Evolutionary conservation across 2,113 vertebrate species (phyloP).

Genomic region (Bostrychus sinensis): DNA sequence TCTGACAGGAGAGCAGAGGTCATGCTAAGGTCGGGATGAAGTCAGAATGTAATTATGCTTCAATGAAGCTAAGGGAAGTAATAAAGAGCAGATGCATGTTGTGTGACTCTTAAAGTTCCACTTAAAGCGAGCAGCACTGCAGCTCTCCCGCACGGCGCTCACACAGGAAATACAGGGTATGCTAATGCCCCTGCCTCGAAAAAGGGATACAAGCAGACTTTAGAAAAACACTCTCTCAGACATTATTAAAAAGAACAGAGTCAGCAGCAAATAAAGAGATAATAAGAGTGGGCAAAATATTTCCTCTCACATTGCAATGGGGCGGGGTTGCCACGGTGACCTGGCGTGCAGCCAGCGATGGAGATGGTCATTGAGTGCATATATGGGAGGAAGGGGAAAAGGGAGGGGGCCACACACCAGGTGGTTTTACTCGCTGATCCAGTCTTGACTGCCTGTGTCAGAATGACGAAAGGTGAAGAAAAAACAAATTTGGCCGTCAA

Average conservation of each 20-base stretch:
- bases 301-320: slow-evolving; percentile 67
- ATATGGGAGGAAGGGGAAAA: slow-evolving; percentile 50
- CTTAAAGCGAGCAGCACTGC: slow-evolving; percentile 72
- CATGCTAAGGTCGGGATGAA: slow-evolving; percentile 84
- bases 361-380: slow-evolving; percentile 77
- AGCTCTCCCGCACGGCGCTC: slow-evolving; percentile 47
- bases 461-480: slow-evolving; percentile 48
- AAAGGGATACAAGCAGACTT: slow-evolving; percentile 55
- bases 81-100: slow-evolving; percentile 83
- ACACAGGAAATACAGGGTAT: slow-evolving; percentile 54
- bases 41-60: slow-evolving; percentile 86
- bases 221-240: slow-evolving; percentile 42
- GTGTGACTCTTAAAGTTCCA: slow-evolving; percentile 78
- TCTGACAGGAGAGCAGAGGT: slow-evolving; percentile 79
- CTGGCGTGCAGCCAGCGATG: slow-evolving; percentile 68
- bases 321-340: slow-evolving; percentile 73
- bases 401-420: slow-evolving; percentile 66
- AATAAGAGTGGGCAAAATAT: slow-evolving; percentile 72
- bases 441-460: slow-evolving; percentile 67
- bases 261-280: slow-evolving; percentile 72
- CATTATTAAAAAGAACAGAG: slow-evolving; percentile 57
- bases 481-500: slow-evolving; percentile 63
- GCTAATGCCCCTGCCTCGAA: slow-evolving; percentile 47
- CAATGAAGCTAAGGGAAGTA: slow-evolving; percentile 85
- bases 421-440: slow-evolving; percentile 78